phyloP scores from a whole-genome alignment of 2,797 vertebrate genomes.

The Strix occidentalis region DNA sequence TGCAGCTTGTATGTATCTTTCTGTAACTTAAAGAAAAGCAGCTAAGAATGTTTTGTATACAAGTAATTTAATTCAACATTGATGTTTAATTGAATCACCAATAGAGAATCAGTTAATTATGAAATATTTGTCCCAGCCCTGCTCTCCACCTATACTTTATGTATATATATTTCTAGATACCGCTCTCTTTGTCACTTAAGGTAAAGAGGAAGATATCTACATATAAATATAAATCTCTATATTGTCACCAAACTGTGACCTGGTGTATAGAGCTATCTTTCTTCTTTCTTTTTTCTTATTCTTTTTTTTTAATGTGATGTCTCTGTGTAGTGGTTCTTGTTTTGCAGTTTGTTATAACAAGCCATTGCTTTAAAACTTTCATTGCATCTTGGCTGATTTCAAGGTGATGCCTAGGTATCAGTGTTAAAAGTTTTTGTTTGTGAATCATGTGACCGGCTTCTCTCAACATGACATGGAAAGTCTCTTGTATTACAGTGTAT shows the following conservation, averaged over 20 bases:
- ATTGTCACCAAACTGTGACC: slow-evolving; percentile 85
- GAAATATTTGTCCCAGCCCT: slow-evolving; percentile 68
- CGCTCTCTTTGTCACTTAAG: slow-evolving; percentile 76
- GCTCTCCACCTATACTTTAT: slow-evolving; percentile 61
- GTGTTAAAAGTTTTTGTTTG: slow-evolving; percentile 81
- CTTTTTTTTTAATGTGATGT: slow-evolving; percentile 76
- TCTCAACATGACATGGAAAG: slow-evolving; percentile 89
- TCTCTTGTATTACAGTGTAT: slow-evolving; percentile 93
- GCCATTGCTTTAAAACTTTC: slow-evolving; percentile 81
- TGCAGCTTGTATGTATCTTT: slow-evolving; percentile 70
- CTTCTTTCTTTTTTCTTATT: slow-evolving; percentile 68
- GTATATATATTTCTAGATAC: slow-evolving; percentile 72
- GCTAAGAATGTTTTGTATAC: slow-evolving; percentile 75
- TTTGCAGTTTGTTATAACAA: slow-evolving; percentile 86
- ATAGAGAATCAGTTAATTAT: slow-evolving; percentile 63
- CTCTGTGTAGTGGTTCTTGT: slow-evolving; percentile 85
- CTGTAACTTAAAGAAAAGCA: slow-evolving; percentile 71
- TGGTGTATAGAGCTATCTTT: slow-evolving; percentile 83
- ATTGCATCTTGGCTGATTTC: slow-evolving; percentile 83
- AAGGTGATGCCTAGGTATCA: slow-evolving; percentile 81
- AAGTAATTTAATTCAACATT: slow-evolving; percentile 69
- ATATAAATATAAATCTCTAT: slow-evolving; percentile 53
- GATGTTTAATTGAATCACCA: slow-evolving; percentile 67
- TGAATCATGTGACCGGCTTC: slow-evolving; percentile 96
- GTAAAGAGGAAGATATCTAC: slow-evolving; percentile 67